These are phyloP conservation scores for Drosophila grimshawi DNA, from an alignment of 1,140 invertebrate species.

Conservation along the genomic window DNA sequence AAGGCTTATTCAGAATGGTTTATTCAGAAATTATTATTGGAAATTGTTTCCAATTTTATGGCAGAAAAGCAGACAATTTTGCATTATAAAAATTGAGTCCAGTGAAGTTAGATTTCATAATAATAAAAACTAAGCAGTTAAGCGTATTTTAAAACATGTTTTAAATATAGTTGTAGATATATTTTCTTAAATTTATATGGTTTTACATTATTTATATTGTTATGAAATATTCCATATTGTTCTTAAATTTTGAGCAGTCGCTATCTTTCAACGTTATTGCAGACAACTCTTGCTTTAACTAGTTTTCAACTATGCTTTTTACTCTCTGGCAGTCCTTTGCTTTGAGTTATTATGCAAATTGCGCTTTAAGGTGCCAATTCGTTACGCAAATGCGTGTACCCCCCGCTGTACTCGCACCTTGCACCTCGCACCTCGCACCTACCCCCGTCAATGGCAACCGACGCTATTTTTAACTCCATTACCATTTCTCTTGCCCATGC, in stretches of 20 bases:
- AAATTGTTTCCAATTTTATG: no score
- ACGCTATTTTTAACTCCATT: slow-evolving; percentile 49
- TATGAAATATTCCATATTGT: no score
- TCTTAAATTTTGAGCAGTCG: neutral
- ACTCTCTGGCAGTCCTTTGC: neutral
- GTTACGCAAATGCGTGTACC: slow-evolving; percentile 7
- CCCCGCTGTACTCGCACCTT: neutral
- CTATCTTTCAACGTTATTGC: no score
- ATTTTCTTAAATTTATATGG: no score
- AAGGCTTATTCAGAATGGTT: neutral
- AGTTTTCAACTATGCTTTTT: neutral
- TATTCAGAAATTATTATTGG: neutral
- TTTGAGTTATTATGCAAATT: slow-evolving; percentile 28
- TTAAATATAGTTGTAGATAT: neutral
- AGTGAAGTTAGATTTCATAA: no score
- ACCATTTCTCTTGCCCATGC: slow-evolving; percentile 20
- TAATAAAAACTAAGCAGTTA: no score
- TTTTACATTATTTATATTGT: no score
- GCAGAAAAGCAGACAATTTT: no score
- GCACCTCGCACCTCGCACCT: neutral
- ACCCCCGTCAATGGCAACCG: neutral
- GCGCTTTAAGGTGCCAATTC: slow-evolving; percentile 37
- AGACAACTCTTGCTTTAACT: neutral
- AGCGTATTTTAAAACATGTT: neutral
- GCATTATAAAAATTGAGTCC: no score